phyloP scores from a whole-genome alignment of 2,888 invertebrate species.

The Meandrusa payeni region DNA sequence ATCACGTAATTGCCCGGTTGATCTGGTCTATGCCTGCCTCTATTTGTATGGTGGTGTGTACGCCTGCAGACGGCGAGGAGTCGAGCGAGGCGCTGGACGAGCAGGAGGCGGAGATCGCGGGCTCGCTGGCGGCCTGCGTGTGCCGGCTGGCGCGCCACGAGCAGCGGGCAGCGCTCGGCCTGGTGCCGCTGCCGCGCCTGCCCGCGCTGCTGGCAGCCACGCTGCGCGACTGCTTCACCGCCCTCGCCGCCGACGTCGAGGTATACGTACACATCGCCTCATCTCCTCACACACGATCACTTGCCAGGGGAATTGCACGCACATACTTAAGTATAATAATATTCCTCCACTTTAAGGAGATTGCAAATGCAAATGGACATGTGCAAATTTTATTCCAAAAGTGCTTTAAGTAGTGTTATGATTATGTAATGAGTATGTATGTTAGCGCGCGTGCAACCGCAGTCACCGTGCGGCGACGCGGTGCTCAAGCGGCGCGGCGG shows the following conservation, averaged over 20 bases:
- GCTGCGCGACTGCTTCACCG: conserved; percentile 90
- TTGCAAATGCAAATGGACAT: too few species aligned
- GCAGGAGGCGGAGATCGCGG: conserved; percentile 59
- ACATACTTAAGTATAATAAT: too few species aligned
- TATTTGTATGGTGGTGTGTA: too few species aligned
- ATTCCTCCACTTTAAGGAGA: too few species aligned
- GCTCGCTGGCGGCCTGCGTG: conserved; percentile 90
- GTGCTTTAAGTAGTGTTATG: too few species aligned
- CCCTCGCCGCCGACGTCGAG: conserved; percentile 64
- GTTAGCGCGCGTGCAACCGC: conserved; percentile 50
- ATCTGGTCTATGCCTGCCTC: too few species aligned
- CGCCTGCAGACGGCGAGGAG: conserved; percentile 57
- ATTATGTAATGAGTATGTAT: too few species aligned
- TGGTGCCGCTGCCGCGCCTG: conserved; percentile 90
- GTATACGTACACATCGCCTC: too few species aligned
- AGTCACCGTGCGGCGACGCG: conserved; percentile 37
- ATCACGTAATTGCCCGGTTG: too few species aligned
- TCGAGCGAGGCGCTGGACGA: conserved; percentile 59
- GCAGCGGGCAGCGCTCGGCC: conserved; percentile 89
- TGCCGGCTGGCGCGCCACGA: conserved; percentile 94
- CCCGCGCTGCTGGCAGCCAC: conserved; percentile 91
- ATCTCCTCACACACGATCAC: too few species aligned
- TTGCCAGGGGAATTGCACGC: too few species aligned
- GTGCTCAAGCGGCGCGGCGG: conserved; percentile 47
- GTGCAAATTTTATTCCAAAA: too few species aligned